Percentiles rank a stretch among this genome's conserved stretches.
phyloP scores from a whole-genome alignment of 2,888 invertebrate genomes.

The Margaritifera margaritifera region DNA sequence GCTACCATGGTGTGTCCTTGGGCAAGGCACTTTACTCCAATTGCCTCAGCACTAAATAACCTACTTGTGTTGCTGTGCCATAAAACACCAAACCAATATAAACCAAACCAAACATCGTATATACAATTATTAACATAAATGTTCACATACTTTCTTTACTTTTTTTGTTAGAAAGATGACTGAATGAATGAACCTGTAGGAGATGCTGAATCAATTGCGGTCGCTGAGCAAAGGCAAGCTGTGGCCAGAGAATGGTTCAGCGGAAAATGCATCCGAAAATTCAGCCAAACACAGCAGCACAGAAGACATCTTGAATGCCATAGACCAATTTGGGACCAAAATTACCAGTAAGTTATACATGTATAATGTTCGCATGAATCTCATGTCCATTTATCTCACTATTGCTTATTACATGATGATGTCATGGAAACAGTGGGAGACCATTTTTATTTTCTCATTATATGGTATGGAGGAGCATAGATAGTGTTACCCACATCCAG shows the following conservation, averaged over 20 bases:
- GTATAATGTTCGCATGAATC: not conserved
- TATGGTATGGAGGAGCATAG: too few species aligned
- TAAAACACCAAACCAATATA: too few species aligned
- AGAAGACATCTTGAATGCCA: conserved; percentile 59
- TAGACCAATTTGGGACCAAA: conserved; percentile 58
- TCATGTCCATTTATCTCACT: not conserved
- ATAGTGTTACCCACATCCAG: too few species aligned
- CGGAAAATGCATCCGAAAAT: conserved; percentile 6
- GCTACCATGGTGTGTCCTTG: too few species aligned
- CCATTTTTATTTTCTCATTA: too few species aligned
- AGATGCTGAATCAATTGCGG: conserved; percentile 32
- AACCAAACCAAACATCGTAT: too few species aligned
- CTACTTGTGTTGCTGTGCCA: too few species aligned
- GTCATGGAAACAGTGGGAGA: too few species aligned
- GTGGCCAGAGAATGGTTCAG: conserved; percentile 5
- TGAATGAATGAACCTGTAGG: conserved; percentile 22
- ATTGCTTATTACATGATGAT: not conserved
- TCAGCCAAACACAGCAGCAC: conserved; percentile 43
- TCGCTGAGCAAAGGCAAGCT: conserved; percentile 34
- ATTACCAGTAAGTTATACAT: conserved; percentile 32
- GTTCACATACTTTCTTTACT: not conserved
- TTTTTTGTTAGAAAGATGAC: not conserved
- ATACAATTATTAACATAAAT: too few species aligned
- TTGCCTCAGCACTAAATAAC: too few species aligned
- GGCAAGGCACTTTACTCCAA: too few species aligned